These are phyloP conservation scores for Ectemnius continuus DNA, from an alignment of 2,888 invertebrate species.

Conservation along the genomic window DNA sequence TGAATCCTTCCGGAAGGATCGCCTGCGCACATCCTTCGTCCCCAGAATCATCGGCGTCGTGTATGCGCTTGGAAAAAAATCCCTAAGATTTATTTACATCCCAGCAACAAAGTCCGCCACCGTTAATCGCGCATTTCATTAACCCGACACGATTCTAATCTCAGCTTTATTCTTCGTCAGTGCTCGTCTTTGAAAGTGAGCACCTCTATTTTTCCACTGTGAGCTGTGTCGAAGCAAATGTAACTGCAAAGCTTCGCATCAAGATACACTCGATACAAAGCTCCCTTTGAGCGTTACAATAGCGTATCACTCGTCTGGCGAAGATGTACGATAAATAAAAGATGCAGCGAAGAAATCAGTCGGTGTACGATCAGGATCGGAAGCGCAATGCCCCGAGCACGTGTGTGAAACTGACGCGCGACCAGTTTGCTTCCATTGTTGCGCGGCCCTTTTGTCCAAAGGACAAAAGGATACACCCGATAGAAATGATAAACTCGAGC, in stretches of 20 bases:
- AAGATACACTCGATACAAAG: not conserved
- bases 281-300: too few species aligned
- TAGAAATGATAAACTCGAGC: slow-evolving; percentile 43
- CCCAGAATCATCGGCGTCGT: slow-evolving; percentile 20
- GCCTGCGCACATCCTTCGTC: not conserved
- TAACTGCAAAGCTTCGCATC: too few species aligned
- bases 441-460: slow-evolving; percentile 36
- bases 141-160: too few species aligned
- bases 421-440: slow-evolving; percentile 34
- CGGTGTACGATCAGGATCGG: slow-evolving; percentile 26
- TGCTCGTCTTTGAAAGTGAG: too few species aligned
- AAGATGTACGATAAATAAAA: not conserved
- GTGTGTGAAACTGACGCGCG: slow-evolving; percentile 46
- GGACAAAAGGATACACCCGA: slow-evolving; percentile 45
- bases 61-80: not conserved
- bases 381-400: slow-evolving; percentile 18
- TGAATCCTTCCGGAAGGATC: slow-evolving; percentile 55
- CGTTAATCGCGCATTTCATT: too few species aligned
- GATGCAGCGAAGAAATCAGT: not conserved
- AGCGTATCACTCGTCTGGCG: not conserved
- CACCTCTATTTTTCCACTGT: too few species aligned
- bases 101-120: too few species aligned
- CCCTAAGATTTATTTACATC: not conserved
- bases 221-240: too few species aligned
- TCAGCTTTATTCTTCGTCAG: too few species aligned